Conservation (phyloP, 2,888 invertebrate genomes). For the Amblyjoppa fuscipennis region DNA sequence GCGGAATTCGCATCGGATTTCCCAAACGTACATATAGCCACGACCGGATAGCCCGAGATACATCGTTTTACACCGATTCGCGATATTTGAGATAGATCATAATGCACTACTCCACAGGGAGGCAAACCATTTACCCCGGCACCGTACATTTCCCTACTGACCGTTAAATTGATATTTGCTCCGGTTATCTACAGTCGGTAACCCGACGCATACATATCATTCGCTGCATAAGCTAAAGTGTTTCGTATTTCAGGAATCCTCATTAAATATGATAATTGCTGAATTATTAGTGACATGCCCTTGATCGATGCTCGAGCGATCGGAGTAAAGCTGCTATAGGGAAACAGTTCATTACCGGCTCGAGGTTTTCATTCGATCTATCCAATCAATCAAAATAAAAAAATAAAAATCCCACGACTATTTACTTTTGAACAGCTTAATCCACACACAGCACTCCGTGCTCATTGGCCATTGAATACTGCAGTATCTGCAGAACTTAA, state of each 20-base stretch:
- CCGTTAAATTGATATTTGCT: constrained; percentile 34
- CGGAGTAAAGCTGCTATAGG: background rate
- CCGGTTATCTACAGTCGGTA: background rate
- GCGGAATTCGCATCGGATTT: background rate
- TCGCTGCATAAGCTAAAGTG: background rate
- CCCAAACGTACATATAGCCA: background rate
- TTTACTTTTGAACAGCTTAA: constrained; percentile 1
- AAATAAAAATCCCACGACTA: background rate
- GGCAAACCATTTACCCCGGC: background rate
- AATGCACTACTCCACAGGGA: background rate
- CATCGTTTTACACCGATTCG: background rate
- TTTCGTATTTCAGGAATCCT: background rate
- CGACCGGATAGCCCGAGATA: background rate
- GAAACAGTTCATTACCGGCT: background rate
- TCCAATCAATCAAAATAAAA: background rate
- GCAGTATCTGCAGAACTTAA: background rate
- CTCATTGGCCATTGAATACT: background rate
- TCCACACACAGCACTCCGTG: background rate
- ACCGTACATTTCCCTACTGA: constrained; percentile 1
- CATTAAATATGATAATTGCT: constrained; percentile 8
- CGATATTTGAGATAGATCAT: constrained; percentile 10
- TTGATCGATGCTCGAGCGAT: background rate
- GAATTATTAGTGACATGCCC: background rate
- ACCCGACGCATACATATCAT: background rate
- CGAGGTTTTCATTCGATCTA: background rate